Evolutionary conservation across 2,888 invertebrate species (phyloP), one percentile per base, ranked within the genome.

Genomic region (Eupithecia inturbata): DNA sequence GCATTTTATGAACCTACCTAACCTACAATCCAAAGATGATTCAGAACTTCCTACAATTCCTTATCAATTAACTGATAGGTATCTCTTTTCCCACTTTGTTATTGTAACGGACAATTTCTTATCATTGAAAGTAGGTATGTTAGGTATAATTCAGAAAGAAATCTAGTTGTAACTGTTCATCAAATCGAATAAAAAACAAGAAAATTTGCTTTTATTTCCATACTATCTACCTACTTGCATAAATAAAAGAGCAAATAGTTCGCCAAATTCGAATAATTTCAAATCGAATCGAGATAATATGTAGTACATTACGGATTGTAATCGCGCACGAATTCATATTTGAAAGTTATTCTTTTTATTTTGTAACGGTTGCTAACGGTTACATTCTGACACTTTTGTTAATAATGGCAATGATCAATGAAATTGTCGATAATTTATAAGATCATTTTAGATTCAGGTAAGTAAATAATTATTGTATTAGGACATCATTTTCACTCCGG

Each of bases 291-390:
- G 83, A 62, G 19, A 39, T 36, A 5, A 31, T 31, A 31, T 4
- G 36, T 36, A 36, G 36, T 39, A 36, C 64, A 64, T 84, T 83
- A 82, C 79, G 75, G 80, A 83, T 82, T 82, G 80, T 82, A 81
- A 83, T 85, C 82, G 82, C 82, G 82, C 82, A 83, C 79, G 79
- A 78, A 84, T 83, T 85, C 84, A 83, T 84, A 83, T 87, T 87
- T 85, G 85, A 87, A 86, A 83, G 82, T 26, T 33, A 41, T 45
- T 84, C 81, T 78, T 77, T 78, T 82, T 82, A 64, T 82, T 66
- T 68, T 41, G 73, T 86, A 85, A 84, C 87, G 84, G 85, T 83
- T 76, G 70, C 69, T 88, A 88, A 87, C 88, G 83, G 86, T 82
- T 69, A 66, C 64, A 53, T 68, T 71, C 66, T 75, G 80, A 78